Conservation (phyloP, 2,797 vertebrate genomes). For the Pantherophis vulpinus region DNA sequence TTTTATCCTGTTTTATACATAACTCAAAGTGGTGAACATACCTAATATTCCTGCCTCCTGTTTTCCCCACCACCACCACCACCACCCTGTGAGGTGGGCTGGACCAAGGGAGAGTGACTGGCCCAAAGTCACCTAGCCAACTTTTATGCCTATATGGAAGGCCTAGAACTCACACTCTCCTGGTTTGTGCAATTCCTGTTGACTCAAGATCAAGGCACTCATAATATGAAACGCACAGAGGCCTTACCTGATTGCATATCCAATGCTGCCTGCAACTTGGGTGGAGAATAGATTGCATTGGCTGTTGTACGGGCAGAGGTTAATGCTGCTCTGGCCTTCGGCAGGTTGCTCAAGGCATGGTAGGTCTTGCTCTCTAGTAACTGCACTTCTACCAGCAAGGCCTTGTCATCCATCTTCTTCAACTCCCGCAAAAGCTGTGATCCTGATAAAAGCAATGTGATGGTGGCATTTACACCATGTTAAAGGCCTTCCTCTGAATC, state of each 20-base stretch:
- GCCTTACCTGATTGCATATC: constrained; percentile 97
- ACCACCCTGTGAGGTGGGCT: background rate
- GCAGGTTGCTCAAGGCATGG: constrained; percentile 95
- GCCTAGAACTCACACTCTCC: background rate
- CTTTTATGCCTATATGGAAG: background rate
- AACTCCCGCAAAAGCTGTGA: constrained; percentile 92
- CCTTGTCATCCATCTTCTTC: constrained; percentile 99
- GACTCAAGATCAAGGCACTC: background rate
- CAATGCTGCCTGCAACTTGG: constrained; percentile 94
- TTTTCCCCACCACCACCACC: background rate
- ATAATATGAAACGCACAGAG: background rate
- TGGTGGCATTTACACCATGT: background rate
- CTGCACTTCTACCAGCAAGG: constrained; percentile 96
- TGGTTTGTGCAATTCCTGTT: background rate
- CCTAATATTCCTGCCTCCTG: background rate
- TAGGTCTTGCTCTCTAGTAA: constrained; percentile 98
- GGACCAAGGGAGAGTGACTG: too few species aligned
- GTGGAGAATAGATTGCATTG: constrained; percentile 98
- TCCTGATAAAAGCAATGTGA: constrained; percentile 67
- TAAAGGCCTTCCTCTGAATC: background rate
- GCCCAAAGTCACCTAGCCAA: background rate
- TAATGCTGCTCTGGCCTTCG: constrained; percentile 94
- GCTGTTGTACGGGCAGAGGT: constrained; percentile 96
- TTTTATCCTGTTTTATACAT: background rate
- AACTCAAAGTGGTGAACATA: background rate